Evolutionary conservation across 1,140 invertebrate genomes (phyloP), one percentile per base, ranked within the genome.

Genomic region (Plodia interpunctella): DNA sequence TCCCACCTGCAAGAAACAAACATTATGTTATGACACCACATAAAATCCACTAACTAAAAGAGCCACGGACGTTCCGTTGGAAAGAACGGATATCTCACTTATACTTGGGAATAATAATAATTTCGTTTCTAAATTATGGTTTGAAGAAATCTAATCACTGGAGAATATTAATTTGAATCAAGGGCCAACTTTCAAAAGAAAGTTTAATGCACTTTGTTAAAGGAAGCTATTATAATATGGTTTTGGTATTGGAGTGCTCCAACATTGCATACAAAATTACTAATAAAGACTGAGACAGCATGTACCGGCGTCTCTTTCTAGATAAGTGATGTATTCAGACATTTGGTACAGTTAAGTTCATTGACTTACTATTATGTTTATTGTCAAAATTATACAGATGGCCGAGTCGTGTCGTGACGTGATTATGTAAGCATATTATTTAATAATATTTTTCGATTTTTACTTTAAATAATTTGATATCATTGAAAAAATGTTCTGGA

Each of bases 1-100:
- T 70, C 49, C 86, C 88, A 68, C 82, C 88, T 86, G 80, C 4
- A 88, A 86, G 75, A 90, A 87, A 32, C 1, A 32, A 32, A 32
- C 9, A 8, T 6, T n/a, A n/a, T n/a, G n/a, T n/a, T n/a, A n/a
- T n/a, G n/a, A n/a, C n/a, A n/a, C n/a, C n/a, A n/a, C n/a, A n/a
- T n/a, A n/a, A n/a, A n/a, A n/a, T n/a, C n/a, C n/a, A n/a, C n/a
- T n/a, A n/a, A n/a, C n/a, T n/a, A n/a, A n/a, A n/a, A n/a, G n/a
- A n/a, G n/a, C n/a, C n/a, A n/a, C n/a, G n/a, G n/a, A n/a, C n/a
- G n/a, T n/a, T n/a, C n/a, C n/a, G n/a, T n/a, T n/a, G n/a, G n/a
- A n/a, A n/a, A n/a, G n/a, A n/a, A n/a, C n/a, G n/a, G n/a, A n/a
- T n/a, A n/a, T n/a, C n/a, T n/a, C n/a, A n/a, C n/a, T n/a, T n/a